Base-by-base conservation (phyloP, 1,140 invertebrate species). In the Tenebrio molitor region DNA sequence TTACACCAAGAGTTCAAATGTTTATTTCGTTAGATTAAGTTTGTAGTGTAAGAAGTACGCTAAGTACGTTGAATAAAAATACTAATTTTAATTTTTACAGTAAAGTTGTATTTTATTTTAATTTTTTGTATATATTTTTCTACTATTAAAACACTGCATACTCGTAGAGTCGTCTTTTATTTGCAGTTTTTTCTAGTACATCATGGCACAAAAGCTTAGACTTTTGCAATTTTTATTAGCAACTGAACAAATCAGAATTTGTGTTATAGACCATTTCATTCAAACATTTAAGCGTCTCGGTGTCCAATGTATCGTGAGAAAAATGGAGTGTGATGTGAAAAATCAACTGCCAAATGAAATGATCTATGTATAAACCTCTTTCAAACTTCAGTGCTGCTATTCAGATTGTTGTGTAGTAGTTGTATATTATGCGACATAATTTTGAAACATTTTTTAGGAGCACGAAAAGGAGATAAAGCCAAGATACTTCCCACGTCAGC, bases 51-150 rank as follows among this genome's bases (percentile, higher is more conserved):
- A 58, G 25, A 14, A 79, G 71, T 76, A 33, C 73, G 66, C 77
- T 77, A 74, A 80, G 21, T 44, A 2, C 19, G 21, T 39, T 21
- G 5, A 23, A 34, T 77, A 77, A 67, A 34, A 46, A 79, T 79
- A 80, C 75, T 77, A 80, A 77, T 76, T 78, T 78, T 79, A 82
- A 80, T 81, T 84, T 82, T 84, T 80, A 68, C 80, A 78, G 81
- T 46, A 53, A 44, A 25, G 79, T 72, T 83, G 81, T 83, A 80
- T 84, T 79, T 78, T 81, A 71, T 66, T 65, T 66, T 23, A 65
- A 67, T 14, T 66, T 63, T 50, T 15, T 58, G 23, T 75, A 42
- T 62, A 66, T 63, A 75, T 67, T 73, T 36, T 68, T 64, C 64
- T 71, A 46, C 41, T 23, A 36, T 76, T 71, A 69, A 69, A 69